Base-by-base conservation (phyloP, 2,888 invertebrate genomes). In the Patella caerulea region DNA sequence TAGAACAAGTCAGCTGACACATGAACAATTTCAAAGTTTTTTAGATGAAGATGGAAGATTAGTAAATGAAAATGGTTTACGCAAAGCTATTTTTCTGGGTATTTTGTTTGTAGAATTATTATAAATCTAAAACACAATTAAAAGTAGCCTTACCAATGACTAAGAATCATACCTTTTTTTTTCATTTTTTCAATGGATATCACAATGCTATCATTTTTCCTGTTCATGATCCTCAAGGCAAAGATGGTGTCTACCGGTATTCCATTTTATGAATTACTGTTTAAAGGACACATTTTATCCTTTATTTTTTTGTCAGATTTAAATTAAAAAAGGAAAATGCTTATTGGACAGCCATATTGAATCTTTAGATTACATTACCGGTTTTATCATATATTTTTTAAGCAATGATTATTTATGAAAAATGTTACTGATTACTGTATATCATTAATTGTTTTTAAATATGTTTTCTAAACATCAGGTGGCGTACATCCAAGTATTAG, bases 31-130 rank as follows among this genome's bases (percentile, higher is more conserved):
- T 76, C 65, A 84, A 54, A 65, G 82, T n/a, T 82, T 89, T 71
- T 81, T 89, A 29, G 91, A 91, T 78, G 54, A 81, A 24, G 91
- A 91, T 79, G 91, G 91, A 0, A 83, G 91, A 69, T 80, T 91
- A 2, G 88, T 90, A 5, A 86, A 88, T 82, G 91, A 91, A 77
- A 89, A 90, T 78, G 82, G 80, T 15, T 80, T 91, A 15, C 81
- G 90, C 70, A 86, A 88, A 80, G 85, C 88, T 29, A 87, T 90
- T 0, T 91, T 91, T 80, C 83, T 87, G 77, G 90, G 91, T 91
- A 45, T 45, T 45, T 45, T 45, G 45, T 45, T 45, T 45, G 45
- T 45, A 45, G 7, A 45, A 45, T 45, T 45, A 45, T 45, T 45
- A 45, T 45, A 45, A 45, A 45, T 45, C 45, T 45, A 45, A 9